Conservation (phyloP, 1,140 invertebrate genomes). For the Dermatophagoides farinae region DNA sequence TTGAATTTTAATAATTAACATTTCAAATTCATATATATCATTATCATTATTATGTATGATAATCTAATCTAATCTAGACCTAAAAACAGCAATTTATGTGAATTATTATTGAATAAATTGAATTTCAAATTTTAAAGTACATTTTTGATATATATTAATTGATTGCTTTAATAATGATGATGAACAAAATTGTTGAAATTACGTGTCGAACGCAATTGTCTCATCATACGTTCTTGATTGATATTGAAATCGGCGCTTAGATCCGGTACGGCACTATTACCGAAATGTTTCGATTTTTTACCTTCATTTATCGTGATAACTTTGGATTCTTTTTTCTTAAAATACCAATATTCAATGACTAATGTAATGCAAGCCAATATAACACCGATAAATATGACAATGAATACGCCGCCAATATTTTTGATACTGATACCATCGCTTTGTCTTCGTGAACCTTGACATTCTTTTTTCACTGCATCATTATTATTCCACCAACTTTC, state of each 20-base stretch:
- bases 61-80: background rate
- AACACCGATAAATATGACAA: constrained; percentile 84
- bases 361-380: constrained; percentile 70
- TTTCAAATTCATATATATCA: no score
- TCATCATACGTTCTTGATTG: no score
- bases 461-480: constrained; percentile 48
- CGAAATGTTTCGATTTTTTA: background rate
- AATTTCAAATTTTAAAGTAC: no score
- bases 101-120: no score
- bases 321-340: constrained; percentile 27
- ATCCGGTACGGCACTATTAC: no score
- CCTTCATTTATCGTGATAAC: background rate
- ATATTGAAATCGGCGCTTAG: no score
- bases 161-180: background rate
- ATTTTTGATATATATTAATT: no score
- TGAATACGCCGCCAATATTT: constrained; percentile 90
- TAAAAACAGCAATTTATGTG: no score
- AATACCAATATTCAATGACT: constrained; percentile 88
- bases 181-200: background rate
- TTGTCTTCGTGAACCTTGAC: constrained; percentile 70
- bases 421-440: constrained; percentile 88
- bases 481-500: constrained; percentile 77
- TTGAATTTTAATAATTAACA: background rate
- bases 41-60: background rate
- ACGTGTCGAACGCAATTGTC: no score